Evolutionary conservation across 1,140 invertebrate genomes (phyloP), one percentile per base, ranked within the genome.

Genomic region (Drosophila quadrilineata): DNA sequence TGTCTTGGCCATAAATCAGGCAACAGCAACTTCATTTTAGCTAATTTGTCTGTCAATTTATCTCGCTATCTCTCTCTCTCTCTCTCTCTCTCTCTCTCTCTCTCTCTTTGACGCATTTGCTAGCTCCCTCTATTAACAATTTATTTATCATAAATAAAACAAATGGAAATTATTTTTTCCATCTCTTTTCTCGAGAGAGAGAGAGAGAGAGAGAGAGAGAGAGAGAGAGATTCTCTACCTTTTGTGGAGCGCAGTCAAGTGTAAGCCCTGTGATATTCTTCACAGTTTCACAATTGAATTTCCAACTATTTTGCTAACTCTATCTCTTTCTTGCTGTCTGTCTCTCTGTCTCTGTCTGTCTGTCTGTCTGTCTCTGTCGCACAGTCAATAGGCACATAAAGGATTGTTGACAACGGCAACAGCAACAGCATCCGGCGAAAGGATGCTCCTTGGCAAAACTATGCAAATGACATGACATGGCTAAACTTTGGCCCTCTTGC

Each of bases 381-480:
- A n/a, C n/a, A n/a, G n/a, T n/a, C 79, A 75, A 85, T 77, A 71
- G 73, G 69, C 79, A 84, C 68, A 75, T 85, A 84, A 84, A 84
- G 85, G 79, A 84, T 84, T 82, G 79, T 82, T 82, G 77, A 84
- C 77, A 84, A 79, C 75, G 71, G 75, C 75, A 76, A 76, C 41
- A 62, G 53, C 74, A 70, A 12, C 40, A 22, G 31, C 31, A 12
- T 43, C 4, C 21, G 22, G 40, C 22, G 5, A 63, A 66, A 49
- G 60, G 60, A 49, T 64, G 60, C 71, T 74, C 74, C 41, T 45
- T 66, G 71, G 66, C 65, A 80, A 79, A 80, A 82, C 75, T 85
- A 84, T 84, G 77, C 77, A 84, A 84, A 84, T 84, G 79, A 84
- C 77, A 84, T 84, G 77, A 74, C 73, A n/a, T 84, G 77, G 66